phyloP scores from a whole-genome alignment of 2,113 vertebrate species.

The Thalassoma bifasciatum region DNA sequence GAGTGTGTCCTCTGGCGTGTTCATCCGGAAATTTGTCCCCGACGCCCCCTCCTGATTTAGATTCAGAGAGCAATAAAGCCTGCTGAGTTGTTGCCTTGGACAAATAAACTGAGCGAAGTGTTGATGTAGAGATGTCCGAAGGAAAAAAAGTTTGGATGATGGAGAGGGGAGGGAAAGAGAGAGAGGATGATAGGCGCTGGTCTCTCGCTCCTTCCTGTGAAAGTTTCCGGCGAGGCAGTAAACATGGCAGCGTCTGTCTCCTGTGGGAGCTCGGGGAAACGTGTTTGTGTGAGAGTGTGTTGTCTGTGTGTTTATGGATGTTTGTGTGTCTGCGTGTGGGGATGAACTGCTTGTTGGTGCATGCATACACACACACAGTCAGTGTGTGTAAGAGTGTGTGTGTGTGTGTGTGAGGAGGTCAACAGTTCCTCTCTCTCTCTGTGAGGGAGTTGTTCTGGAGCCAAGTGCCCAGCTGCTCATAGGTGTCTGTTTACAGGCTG shows the following conservation, averaged over 20 bases:
- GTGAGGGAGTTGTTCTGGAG: slow-evolving; percentile 78
- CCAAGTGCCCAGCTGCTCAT: slow-evolving; percentile 92
- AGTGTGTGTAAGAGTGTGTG: slow-evolving; percentile 29
- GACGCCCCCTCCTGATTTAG: slow-evolving; percentile 77
- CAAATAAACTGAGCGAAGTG: slow-evolving; percentile 93
- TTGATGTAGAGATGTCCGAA: slow-evolving; percentile 88
- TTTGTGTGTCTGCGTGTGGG: slow-evolving; percentile 66
- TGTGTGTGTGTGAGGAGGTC: slow-evolving; percentile 80
- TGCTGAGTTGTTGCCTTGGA: slow-evolving; percentile 87
- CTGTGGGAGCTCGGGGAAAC: slow-evolving; percentile 68
- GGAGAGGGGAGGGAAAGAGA: slow-evolving; percentile 8
- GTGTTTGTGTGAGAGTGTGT: slow-evolving; percentile 63
- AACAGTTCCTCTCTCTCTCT: slow-evolving; percentile 79
- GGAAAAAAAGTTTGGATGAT: slow-evolving; percentile 78
- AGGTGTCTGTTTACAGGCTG: slow-evolving; percentile 81
- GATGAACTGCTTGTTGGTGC: slow-evolving; percentile 63
- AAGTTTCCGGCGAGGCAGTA: slow-evolving; percentile 92
- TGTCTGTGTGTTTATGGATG: slow-evolving; percentile 71
- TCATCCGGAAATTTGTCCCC: slow-evolving; percentile 77
- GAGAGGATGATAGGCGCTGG: slow-evolving; percentile 72
- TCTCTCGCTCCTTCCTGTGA: slow-evolving; percentile 79
- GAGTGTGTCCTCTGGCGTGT: slow-evolving; percentile 67
- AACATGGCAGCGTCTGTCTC: slow-evolving; percentile 91
- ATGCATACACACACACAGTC: slow-evolving; percentile 37
- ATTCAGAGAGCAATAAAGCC: slow-evolving; percentile 90